These are phyloP conservation scores for Acanthaster planci DNA, from an alignment of 35 echinoderm and acorn worm species.

Conservation along the genomic window DNA sequence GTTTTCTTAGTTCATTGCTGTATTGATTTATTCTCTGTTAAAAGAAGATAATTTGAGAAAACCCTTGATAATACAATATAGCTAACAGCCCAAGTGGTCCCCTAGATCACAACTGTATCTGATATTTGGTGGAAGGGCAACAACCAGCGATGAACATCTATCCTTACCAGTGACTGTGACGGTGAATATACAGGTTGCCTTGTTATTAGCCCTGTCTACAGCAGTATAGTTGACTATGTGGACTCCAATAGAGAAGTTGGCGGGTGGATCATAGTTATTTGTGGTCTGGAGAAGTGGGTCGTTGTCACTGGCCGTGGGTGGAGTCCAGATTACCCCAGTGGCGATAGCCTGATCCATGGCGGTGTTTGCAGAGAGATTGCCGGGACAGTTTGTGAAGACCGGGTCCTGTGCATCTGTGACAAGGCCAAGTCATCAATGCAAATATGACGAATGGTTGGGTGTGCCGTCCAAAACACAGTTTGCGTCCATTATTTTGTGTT, in stretches of 20 bases:
- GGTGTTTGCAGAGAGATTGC: background rate
- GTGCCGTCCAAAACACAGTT: too few relatives aligned
- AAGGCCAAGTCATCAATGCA: too few relatives aligned
- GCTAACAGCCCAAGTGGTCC: too few relatives aligned
- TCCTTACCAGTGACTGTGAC: slow-evolving; percentile 52
- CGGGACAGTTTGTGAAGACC: background rate
- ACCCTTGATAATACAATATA: too few relatives aligned
- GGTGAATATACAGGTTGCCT: slow-evolving; percentile 26
- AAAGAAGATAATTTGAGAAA: too few relatives aligned
- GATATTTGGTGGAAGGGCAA: too few relatives aligned
- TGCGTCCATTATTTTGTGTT: too few relatives aligned
- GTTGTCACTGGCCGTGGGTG: slow-evolving; percentile 38
- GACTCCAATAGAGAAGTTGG: background rate
- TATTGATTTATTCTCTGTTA: too few relatives aligned
- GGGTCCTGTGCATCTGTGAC: background rate
- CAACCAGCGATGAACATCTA: too few relatives aligned
- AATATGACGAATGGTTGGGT: too few relatives aligned
- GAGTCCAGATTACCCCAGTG: slow-evolving; percentile 1
- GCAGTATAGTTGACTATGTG: slow-evolving; percentile 62
- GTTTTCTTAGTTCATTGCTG: too few relatives aligned
- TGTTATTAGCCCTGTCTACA: slow-evolving; percentile 47
- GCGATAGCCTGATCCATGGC: background rate
- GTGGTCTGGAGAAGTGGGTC: background rate
- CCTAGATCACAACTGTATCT: too few relatives aligned
- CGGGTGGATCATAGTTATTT: background rate